Conservation (phyloP, 1,140 invertebrate species). For the Hydropsyche tenuis region DNA sequence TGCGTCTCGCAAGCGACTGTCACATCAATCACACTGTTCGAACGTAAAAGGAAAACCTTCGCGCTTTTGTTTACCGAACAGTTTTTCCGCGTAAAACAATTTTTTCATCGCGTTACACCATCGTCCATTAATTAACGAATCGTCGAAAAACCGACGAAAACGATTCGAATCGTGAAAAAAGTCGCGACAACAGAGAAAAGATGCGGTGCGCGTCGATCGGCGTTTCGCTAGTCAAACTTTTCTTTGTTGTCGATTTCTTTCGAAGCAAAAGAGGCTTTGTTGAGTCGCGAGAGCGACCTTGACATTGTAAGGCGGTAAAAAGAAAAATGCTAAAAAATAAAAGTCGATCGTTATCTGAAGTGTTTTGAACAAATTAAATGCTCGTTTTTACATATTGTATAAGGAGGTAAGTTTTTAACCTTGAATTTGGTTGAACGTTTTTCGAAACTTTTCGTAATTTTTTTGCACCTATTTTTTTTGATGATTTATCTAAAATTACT, state of each 20-base stretch:
- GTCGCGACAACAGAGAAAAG: background rate
- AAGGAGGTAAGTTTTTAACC: background rate
- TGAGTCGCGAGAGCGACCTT: constrained; percentile 5
- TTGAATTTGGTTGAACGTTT: background rate
- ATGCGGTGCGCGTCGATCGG: background rate
- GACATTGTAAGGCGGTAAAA: constrained; percentile 16
- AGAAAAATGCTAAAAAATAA: constrained; percentile 6
- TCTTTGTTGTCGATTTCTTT: constrained; percentile 4
- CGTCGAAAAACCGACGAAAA: background rate
- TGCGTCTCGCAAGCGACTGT: constrained; percentile 10
- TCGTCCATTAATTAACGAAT: background rate
- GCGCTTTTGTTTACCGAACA: constrained; percentile 31
- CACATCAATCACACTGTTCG: constrained; percentile 24
- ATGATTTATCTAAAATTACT: no score
- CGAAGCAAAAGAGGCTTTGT: background rate
- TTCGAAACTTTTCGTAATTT: no score
- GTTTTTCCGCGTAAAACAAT: constrained; percentile 21
- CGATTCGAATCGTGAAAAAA: background rate
- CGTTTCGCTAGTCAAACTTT: background rate
- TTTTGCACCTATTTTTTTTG: no score
- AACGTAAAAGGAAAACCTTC: constrained; percentile 33
- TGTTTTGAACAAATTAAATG: constrained; percentile 18
- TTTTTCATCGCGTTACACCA: background rate
- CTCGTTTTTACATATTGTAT: constrained; percentile 11
- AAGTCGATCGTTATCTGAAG: background rate